Base-by-base conservation (phyloP, 2,113 vertebrate species). In the Aphyosemion australe region DNA sequence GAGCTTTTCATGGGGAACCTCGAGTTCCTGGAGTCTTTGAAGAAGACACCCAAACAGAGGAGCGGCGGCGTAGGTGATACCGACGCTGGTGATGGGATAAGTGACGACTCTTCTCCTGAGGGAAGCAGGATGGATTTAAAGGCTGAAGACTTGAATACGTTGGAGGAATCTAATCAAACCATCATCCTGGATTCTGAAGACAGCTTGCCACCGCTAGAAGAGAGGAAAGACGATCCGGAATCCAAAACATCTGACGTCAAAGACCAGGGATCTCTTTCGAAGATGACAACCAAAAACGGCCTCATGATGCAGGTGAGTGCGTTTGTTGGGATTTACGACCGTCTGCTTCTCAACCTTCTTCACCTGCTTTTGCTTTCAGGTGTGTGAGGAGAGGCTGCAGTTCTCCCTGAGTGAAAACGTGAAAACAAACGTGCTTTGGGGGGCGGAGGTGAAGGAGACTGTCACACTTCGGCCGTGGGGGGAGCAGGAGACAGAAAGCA, bases 301-400 rank as follows among this genome's bases (percentile, higher is more conserved):
- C 93, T 96, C 58, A 93, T 94, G 90, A 95, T 96, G 88, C 93
- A 94, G 91, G 93, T 91, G 62, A 87, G 78, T 16, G 37, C 65
- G 11, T 65, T 9, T 5, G 4, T 11, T 10, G n/a, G 6, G 16
- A 46, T n/a, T 46, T 16, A 4, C 43, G 5, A 15, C 43, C 1
- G 32, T 32, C 34, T 37, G 34, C 4, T 37, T 37, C 34, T 37
- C 9, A 37, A 37, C 6, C 12, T 9, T 42, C 14, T 26, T 31
- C 34, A 49, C 26, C 54, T 58, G 26, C 20, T 60, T 69, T 47
- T 65, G n/a, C 71, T 54, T 10, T 55, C 90, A 97, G 93, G 94
- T 97, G 74, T 95, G 94, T 86, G 94, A 95, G 71, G 95, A 97
- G 69, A 93, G 94, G 69, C 85, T 96, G 49, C 91, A 95, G 85